phyloP scores from a whole-genome alignment of 2,797 vertebrate species.

The Anguilla marmorata region DNA sequence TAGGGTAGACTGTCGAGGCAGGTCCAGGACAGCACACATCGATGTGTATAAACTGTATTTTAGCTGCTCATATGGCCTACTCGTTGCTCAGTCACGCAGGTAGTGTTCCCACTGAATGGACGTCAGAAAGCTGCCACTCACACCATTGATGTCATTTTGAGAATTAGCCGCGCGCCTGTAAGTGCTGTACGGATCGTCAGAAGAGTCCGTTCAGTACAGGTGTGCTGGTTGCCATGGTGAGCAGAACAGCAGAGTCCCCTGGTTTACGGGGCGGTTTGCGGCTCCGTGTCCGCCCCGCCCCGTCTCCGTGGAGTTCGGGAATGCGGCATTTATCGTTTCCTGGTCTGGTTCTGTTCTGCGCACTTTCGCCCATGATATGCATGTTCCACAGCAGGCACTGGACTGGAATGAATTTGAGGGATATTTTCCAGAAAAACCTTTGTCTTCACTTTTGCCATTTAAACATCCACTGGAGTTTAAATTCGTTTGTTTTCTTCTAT shows the following conservation, averaged over 20 bases:
- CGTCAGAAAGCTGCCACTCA: constrained; percentile 25
- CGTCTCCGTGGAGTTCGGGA: neutral
- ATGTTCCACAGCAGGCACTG: neutral
- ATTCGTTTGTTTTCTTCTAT: neutral
- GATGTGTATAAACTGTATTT: neutral
- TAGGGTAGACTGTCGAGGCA: neutral
- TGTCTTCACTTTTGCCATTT: neutral
- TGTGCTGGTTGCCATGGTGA: constrained; percentile 10
- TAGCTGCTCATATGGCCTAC: neutral
- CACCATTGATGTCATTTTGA: constrained; percentile 9
- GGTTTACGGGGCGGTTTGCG: neutral
- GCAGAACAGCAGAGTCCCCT: neutral
- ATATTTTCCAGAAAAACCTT: neutral
- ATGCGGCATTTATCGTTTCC: neutral
- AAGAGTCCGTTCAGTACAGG: neutral
- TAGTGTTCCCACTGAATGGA: neutral
- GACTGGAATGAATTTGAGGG: neutral
- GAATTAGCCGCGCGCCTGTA: constrained; percentile 10
- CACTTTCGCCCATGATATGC: neutral
- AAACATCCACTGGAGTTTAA: neutral
- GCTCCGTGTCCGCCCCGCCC: neutral
- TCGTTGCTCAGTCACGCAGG: constrained; percentile 10
- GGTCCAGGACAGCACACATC: neutral
- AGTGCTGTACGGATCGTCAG: constrained; percentile 14
- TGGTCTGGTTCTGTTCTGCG: neutral